Evolutionary conservation across 2,888 invertebrate species (phyloP), one percentile per base, ranked within the genome.

Genomic region (Philereme vetulata): DNA sequence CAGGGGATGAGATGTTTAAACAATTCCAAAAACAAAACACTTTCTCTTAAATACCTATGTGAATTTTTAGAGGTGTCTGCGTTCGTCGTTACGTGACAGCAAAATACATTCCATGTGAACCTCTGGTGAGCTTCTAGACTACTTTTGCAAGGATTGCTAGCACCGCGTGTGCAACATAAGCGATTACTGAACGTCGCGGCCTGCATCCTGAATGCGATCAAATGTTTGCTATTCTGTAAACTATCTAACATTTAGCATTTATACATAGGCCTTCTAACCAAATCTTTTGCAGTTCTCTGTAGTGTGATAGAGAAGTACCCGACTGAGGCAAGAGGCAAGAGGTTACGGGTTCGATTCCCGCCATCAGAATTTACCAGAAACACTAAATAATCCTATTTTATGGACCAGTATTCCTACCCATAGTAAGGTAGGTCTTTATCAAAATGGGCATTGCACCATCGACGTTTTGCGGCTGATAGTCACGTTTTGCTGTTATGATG

Each of bases 131-230:
- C 48, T n/a, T 56, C 44, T 54, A 52, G 48, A 61, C 48, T 40
- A 61, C 56, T 65, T 64, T 64, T 66, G 59, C 51, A 64, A 61
- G 44, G 54, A 45, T 57, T 63, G 36, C 36, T 46, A 21, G 50
- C 55, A 56, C 52, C 56, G 11, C 38, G 54, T 60, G 59, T 46
- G 68, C 55, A 62, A 57, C 60, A 54, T 59, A 60, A 53, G 58
- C 46, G 53, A 56, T 51, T 64, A 48, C 51, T 54, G 44, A 42
- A 36, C n/a, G 33, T 35, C 43, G 10, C 50, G 50, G 34, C 32
- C n/a, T 43, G 48, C 51, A 64, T 64, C 45, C 48, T 34, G 46
- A 40, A 51, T 51, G 36, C 38, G n/a, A 60, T 60, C 33, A 48
- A 52, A 54, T 48, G 34, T 35, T 43, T 49, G 51, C 48, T 51